phyloP scores from a whole-genome alignment of 2,113 vertebrate genomes.

The Gnathochromis pfefferi region DNA sequence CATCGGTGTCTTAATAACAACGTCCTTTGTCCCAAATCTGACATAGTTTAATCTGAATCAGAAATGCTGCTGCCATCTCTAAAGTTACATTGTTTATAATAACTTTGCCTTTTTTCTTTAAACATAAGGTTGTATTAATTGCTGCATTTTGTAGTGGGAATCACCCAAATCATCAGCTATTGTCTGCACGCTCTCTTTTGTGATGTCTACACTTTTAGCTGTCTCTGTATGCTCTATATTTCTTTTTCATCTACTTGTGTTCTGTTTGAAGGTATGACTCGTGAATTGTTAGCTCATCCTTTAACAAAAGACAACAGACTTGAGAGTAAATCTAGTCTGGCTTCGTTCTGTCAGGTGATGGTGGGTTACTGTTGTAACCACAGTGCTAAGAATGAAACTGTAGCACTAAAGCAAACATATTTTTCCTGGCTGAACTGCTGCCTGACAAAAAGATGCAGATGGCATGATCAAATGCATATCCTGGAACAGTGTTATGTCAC shows the following conservation, averaged over 20 bases:
- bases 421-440: slow-evolving; percentile 12
- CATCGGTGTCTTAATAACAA: neutral
- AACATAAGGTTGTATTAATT: neutral
- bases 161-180: neutral
- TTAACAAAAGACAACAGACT: neutral
- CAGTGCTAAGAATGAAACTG: slow-evolving; percentile 4
- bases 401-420: neutral
- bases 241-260: neutral
- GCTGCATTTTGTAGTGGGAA: neutral
- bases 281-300: neutral
- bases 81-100: neutral
- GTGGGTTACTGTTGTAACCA: neutral
- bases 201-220: neutral
- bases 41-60: neutral
- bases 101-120: slow-evolving; percentile 42
- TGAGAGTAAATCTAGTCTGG: neutral
- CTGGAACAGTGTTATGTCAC: slow-evolving; percentile 10
- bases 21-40: neutral
- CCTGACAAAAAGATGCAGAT: slow-evolving; percentile 13
- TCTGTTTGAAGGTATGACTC: neutral
- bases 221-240: neutral
- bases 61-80: neutral
- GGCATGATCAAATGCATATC: slow-evolving; percentile 35
- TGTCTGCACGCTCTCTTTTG: slow-evolving; percentile 25
- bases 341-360: neutral